These are phyloP conservation scores for Apotomis betuletana DNA, from an alignment of 2,888 invertebrate species.

Conservation along the genomic window DNA sequence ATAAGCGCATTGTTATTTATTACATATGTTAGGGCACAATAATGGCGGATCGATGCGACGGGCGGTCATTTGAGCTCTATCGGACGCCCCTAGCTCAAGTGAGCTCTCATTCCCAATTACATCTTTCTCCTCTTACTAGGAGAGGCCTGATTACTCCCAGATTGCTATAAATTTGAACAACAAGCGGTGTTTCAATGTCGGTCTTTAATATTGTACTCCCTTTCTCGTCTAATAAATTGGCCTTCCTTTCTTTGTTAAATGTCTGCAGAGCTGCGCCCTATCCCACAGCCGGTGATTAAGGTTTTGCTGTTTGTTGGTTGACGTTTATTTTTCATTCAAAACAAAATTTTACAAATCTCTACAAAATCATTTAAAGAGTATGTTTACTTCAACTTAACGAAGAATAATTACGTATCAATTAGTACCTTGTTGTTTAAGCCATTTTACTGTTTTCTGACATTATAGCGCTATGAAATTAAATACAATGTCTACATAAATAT, in stretches of 20 bases:
- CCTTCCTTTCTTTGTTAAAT: conserved; percentile 79
- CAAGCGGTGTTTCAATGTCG: conserved; percentile 73
- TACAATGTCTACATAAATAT: too few species aligned
- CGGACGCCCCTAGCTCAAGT: conserved; percentile 62
- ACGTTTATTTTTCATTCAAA: too few species aligned
- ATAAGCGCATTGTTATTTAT: conserved; percentile 35
- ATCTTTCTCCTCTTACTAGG: conserved; percentile 73
- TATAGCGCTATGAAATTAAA: too few species aligned
- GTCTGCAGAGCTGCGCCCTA: conserved; percentile 57
- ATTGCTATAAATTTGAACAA: conserved; percentile 81
- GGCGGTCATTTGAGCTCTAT: conserved; percentile 62
- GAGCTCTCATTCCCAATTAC: conserved; percentile 72
- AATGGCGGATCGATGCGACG: conserved; percentile 46
- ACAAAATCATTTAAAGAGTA: too few species aligned
- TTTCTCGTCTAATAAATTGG: conserved; percentile 79
- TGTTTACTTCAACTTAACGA: too few species aligned
- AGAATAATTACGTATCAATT: too few species aligned
- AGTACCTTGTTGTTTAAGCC: too few species aligned
- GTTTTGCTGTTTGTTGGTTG: background rate
- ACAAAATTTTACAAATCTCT: too few species aligned
- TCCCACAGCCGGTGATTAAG: conserved; percentile 59
- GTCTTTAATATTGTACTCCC: conserved; percentile 80
- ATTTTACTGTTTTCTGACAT: too few species aligned
- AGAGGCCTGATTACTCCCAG: conserved; percentile 76
- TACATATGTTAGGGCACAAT: conserved; percentile 25